These are phyloP conservation scores for Sialis fuliginosa DNA, from an alignment of 2,888 invertebrate species.

Conservation along the genomic window DNA sequence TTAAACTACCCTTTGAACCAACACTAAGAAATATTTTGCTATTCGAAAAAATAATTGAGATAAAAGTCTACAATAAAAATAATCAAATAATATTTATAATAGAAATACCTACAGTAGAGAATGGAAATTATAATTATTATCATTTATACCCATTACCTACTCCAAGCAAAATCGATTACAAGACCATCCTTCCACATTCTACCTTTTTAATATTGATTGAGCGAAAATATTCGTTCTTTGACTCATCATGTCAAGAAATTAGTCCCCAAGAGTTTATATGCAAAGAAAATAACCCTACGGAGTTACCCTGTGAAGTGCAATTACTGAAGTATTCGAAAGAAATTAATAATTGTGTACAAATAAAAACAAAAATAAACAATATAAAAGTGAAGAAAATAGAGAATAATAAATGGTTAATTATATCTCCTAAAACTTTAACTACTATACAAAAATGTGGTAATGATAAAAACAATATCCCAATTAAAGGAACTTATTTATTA, in stretches of 20 bases:
- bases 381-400: no score
- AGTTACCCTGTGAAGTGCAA: neutral
- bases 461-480: no score
- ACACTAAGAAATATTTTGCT: neutral
- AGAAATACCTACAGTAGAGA: neutral
- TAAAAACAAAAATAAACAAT: no score
- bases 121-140: neutral
- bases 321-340: no score
- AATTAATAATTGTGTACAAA: no score
- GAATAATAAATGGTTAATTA: no score
- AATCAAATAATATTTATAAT: neutral
- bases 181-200: neutral
- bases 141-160: no score
- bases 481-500: no score
- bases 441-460: no score
- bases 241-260: neutral
- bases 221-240: neutral
- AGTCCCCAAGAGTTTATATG: neutral
- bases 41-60: neutral
- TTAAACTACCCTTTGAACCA: no score
- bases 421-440: no score
- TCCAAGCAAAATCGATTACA: neutral
- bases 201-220: no score
- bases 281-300: neutral
- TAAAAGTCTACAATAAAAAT: neutral